phyloP scores from a whole-genome alignment of 1,140 invertebrate genomes.

The Parasteatoda tepidariorum region DNA sequence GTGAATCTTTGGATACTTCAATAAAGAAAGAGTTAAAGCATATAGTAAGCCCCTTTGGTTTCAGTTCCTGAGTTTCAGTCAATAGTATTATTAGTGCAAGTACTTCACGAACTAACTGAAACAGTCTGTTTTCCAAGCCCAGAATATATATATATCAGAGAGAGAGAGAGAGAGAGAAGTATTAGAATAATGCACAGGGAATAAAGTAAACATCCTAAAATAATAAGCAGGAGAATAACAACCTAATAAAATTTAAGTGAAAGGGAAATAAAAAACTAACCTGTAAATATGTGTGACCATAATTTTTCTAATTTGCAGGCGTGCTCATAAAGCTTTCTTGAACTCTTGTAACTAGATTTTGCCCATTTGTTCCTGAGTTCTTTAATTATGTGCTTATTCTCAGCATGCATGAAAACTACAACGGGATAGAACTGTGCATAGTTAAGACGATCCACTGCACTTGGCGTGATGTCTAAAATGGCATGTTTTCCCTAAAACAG shows the following conservation, averaged over 20 bases:
- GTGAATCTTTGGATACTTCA: too few relatives aligned
- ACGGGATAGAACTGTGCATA: constrained; percentile 99
- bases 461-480: constrained; percentile 94
- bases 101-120: too few relatives aligned
- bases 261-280: constrained; percentile 4
- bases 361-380: constrained; percentile 85
- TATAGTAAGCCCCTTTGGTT: too few relatives aligned
- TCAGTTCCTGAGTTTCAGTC: too few relatives aligned
- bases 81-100: too few relatives aligned
- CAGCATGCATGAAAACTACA: constrained; percentile 94
- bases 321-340: constrained; percentile 95
- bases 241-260: not conserved
- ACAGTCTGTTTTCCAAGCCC: too few relatives aligned
- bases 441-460: constrained; percentile 96
- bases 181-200: too few relatives aligned
- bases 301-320: constrained; percentile 94
- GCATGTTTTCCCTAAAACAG: constrained; percentile 82
- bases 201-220: not conserved
- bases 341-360: constrained; percentile 85
- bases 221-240: not conserved
- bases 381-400: constrained; percentile 94
- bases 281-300: constrained; percentile 94
- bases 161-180: too few relatives aligned
- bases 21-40: too few relatives aligned
- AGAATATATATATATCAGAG: too few relatives aligned